These are phyloP conservation scores for Gymnocypris eckloni DNA, from an alignment of 2,797 vertebrate genomes.

Conservation along the genomic window DNA sequence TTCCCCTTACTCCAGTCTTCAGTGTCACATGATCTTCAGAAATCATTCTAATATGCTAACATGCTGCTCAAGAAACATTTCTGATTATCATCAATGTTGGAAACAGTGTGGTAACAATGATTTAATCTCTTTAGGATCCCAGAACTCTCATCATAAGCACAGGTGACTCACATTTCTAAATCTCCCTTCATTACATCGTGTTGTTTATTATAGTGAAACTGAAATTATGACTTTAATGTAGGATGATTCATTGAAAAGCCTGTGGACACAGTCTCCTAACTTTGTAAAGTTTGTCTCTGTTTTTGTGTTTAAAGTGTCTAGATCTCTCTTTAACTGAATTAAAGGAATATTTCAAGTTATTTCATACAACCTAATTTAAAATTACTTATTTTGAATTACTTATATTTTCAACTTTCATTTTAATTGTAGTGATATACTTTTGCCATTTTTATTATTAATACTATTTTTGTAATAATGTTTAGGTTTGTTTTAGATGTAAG, in stretches of 20 bases:
- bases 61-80: no score
- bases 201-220: neutral
- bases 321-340: neutral
- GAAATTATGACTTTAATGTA: slow-evolving; percentile 30
- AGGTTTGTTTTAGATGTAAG: no score
- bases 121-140: slow-evolving; percentile 75
- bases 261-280: neutral
- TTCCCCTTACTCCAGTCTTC: no score
- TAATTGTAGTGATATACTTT: neutral
- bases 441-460: neutral
- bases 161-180: slow-evolving; percentile 69
- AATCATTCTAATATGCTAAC: no score
- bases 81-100: no score
- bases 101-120: neutral
- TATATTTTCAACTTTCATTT: neutral
- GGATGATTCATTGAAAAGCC: neutral
- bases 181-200: neutral
- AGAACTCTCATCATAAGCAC: slow-evolving; percentile 83
- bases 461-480: neutral
- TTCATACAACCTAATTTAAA: neutral
- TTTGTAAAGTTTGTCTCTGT: neutral
- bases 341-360: neutral
- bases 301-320: neutral
- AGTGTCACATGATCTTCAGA: no score
- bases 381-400: neutral